Evolutionary conservation across 2,113 vertebrate species (phyloP).

Genomic region (Pseudopipra pipra): DNA sequence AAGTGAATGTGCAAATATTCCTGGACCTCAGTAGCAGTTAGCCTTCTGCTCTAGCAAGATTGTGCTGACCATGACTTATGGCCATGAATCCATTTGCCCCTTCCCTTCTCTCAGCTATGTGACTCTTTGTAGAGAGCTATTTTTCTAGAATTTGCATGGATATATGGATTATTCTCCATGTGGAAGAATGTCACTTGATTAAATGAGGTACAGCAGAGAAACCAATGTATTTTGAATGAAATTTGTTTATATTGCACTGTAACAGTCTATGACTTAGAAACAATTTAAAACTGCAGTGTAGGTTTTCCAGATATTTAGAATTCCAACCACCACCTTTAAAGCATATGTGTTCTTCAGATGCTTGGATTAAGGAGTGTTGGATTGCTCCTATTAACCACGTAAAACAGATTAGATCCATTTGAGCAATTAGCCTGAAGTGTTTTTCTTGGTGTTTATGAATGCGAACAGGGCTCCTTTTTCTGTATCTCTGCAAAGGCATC

Average conservation of each 20-base stretch:
- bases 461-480: fast-evolving
- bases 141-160: not conserved
- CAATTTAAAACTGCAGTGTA: not conserved
- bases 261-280: not conserved
- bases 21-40: not conserved
- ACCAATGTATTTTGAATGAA: not conserved
- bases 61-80: not conserved
- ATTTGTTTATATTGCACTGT: not conserved
- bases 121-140: not conserved
- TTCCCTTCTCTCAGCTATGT: not conserved
- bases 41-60: not conserved
- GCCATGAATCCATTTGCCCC: not conserved
- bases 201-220: not conserved
- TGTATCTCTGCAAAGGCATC: not conserved
- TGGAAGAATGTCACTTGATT: not conserved
- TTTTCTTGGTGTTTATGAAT: not conserved
- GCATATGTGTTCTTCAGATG: not conserved
- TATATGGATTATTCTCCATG: not conserved
- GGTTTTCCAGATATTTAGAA: not conserved
- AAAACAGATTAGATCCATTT: not conserved
- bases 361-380: not conserved
- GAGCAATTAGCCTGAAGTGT: not conserved
- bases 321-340: not conserved
- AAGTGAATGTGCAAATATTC: not conserved
- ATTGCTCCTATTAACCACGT: not conserved